phyloP scores from a whole-genome alignment of 2,888 invertebrate species.

The Sinhomidia bicolor region DNA sequence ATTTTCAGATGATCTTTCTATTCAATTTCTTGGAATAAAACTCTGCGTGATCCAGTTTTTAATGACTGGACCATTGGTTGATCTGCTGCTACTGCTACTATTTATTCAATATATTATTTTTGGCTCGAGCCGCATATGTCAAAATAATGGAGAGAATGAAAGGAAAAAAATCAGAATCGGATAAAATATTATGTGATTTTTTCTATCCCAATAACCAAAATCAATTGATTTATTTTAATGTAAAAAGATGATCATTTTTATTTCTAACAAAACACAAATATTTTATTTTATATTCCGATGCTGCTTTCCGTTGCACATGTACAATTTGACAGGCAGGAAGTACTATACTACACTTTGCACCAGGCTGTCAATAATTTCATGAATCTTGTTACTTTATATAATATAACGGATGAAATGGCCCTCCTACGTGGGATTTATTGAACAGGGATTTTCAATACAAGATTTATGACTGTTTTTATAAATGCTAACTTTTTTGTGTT shows the following conservation, averaged over 20 bases:
- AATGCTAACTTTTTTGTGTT: too few relatives aligned
- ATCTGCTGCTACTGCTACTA: neutral
- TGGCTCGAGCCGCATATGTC: slow-evolving; percentile 30
- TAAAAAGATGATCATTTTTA: too few relatives aligned
- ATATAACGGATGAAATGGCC: neutral
- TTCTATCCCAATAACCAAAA: too few relatives aligned
- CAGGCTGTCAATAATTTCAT: neutral
- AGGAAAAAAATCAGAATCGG: neutral
- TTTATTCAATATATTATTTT: neutral
- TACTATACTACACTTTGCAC: neutral
- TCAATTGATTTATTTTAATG: too few relatives aligned
- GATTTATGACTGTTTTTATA: too few relatives aligned
- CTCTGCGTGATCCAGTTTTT: neutral
- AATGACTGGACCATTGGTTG: neutral
- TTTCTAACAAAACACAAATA: too few relatives aligned
- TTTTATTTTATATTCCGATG: too few relatives aligned
- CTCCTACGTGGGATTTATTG: neutral
- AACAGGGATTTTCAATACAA: neutral
- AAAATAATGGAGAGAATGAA: neutral
- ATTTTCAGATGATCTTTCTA: too few relatives aligned
- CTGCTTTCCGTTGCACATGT: neutral
- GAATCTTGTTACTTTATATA: too few relatives aligned
- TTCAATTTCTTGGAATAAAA: neutral
- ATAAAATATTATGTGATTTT: neutral
- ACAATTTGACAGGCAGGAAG: neutral